Evolutionary conservation across 2,888 invertebrate genomes (phyloP), one percentile per base, ranked within the genome.

Genomic region (Ormia ochracea): DNA sequence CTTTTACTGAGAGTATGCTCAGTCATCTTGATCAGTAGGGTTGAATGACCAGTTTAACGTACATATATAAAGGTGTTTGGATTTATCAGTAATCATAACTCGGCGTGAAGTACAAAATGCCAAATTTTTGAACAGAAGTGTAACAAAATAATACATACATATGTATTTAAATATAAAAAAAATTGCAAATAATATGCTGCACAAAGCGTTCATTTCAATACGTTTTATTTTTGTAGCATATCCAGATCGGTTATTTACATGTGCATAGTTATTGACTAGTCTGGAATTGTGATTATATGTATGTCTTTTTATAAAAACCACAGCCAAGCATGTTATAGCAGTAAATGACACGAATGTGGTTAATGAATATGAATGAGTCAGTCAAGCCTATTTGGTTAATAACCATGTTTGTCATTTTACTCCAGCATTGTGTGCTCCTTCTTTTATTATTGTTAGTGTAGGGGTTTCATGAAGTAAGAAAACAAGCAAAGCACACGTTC

Each of bases 331-430:
- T 19, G 50, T 17, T 31, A 33, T 17, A 28, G 26, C 36, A 43
- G 58, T 66, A 48, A 56, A 31, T 41, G 21, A 58, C 23, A 68
- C 50, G 59, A 31, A 58, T 75, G 66, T 59, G 50, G 59, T 52
- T 75, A 52, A 52, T 75, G 75, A 75, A 75, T 61, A 74, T 61
- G 75, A 79, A 75, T 79, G 75, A 79, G 70, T 79, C 70, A 79
- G 70, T 75, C 54, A 33, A 41, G 28, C 28, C 26, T 36, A 17
- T 66, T 50, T 54, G 28, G 43, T 56, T 38, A 23, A 26, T 56
- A 58, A 68, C 3, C 43, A 33, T 50, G 50, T 36, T 66, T 66
- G 50, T 61, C 52, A 75, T 75, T 59, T 12, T 10, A 50, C 59
- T 56, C 19, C 61, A 52, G 19, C 23, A 58, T 36, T 10, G 26